phyloP scores from a whole-genome alignment of 92 coral and sea anemone species.

The Scolanthus callimorphus region DNA sequence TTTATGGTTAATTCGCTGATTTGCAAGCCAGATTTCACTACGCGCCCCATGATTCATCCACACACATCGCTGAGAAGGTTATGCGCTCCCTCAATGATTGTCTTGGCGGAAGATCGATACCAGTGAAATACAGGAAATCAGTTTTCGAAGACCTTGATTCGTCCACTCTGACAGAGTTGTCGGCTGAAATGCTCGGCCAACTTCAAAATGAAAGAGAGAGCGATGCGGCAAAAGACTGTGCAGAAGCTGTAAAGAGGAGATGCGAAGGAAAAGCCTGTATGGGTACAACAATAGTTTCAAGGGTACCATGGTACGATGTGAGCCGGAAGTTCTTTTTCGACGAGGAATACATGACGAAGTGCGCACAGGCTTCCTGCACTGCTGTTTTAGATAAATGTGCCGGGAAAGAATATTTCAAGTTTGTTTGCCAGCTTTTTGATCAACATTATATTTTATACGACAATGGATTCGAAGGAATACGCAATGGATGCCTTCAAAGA shows the following conservation, averaged over 20 bases:
- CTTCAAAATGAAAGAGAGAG: conserved; percentile 5
- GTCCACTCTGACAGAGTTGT: conserved; percentile 5
- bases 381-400: conserved; percentile 21
- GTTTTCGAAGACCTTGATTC: conserved; percentile 11
- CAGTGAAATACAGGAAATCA: conserved; percentile 12
- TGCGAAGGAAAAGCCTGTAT: conserved; percentile 25
- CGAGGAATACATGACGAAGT: conserved; percentile 34
- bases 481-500: conserved; percentile 10
- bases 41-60: conserved; percentile 31
- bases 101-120: conserved; percentile 26
- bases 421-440: conserved; percentile 5
- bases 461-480: conserved; percentile 39
- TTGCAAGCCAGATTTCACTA: conserved; percentile 35
- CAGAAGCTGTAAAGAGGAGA: conserved; percentile 8
- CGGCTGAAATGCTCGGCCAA: conserved; percentile 10
- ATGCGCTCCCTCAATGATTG: conserved; percentile 31
- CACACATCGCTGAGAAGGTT: conserved; percentile 26
- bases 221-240: conserved; percentile 12
- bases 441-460: conserved; percentile 16
- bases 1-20: conserved; percentile 36
- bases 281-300: conserved; percentile 27
- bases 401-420: conserved; percentile 25
- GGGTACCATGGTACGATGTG: conserved; percentile 7
- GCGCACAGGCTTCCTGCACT: conserved; percentile 15
- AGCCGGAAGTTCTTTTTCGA: conserved; percentile 31